phyloP scores from a whole-genome alignment of 2,113 vertebrate species.

The Cyprinodon tularosa region DNA sequence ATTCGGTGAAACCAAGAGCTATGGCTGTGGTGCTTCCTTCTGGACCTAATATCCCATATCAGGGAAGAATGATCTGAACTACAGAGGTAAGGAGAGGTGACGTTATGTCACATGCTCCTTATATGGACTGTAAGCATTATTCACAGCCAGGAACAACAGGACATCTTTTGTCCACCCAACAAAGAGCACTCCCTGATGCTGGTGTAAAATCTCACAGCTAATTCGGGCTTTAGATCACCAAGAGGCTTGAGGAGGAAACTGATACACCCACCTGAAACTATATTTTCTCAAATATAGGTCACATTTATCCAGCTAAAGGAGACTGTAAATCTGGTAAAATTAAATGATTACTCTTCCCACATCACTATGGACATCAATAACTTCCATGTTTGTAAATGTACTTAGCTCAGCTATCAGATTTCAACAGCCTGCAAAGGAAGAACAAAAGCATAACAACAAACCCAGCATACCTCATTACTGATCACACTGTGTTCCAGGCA shows the following conservation, averaged over 20 bases:
- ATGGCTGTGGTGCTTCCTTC: too few species aligned
- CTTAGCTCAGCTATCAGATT: background rate
- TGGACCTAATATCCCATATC: too few species aligned
- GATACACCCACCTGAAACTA: conserved; percentile 15
- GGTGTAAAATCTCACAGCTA: background rate
- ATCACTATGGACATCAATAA: background rate
- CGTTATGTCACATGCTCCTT: background rate
- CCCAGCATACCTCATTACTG: too few species aligned
- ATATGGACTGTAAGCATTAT: background rate
- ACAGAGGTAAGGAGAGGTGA: background rate
- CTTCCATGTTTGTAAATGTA: background rate
- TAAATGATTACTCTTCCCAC: background rate
- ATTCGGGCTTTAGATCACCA: background rate
- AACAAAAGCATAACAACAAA: too few species aligned
- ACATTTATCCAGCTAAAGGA: conserved; percentile 17
- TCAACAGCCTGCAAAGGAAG: too few species aligned
- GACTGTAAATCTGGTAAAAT: background rate
- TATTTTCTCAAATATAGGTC: conserved; percentile 15
- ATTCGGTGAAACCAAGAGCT: too few species aligned
- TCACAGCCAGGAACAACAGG: background rate
- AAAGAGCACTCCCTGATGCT: conserved; percentile 15
- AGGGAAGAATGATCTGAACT: too few species aligned
- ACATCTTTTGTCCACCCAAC: conserved; percentile 25
- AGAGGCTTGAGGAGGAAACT: conserved; percentile 2
- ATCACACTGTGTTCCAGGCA: too few species aligned